Evolutionary conservation across 2,888 invertebrate genomes (phyloP).

Genomic region (Conchocele bisecta): DNA sequence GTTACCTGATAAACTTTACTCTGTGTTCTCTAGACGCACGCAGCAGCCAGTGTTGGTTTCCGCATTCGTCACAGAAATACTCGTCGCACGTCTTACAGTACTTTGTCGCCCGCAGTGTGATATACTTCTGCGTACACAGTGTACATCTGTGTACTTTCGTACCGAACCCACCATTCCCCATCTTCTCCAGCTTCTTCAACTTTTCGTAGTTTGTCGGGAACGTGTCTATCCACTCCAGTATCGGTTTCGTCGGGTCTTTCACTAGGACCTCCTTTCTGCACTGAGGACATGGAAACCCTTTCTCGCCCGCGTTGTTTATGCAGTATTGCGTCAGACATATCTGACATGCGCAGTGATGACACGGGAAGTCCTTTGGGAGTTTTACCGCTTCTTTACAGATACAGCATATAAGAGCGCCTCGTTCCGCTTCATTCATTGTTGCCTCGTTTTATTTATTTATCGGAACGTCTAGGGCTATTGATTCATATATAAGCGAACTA

Average conservation of each 20-base stretch:
- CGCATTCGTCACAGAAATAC: conserved; percentile 54
- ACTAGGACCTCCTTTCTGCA: conserved; percentile 14
- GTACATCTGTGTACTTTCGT: conserved; percentile 18
- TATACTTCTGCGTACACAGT: conserved; percentile 36
- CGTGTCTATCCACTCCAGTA: conserved; percentile 34
- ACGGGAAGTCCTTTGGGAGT: conserved; percentile 44
- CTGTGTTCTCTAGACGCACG: conserved; percentile 41
- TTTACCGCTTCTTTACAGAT: conserved; percentile 31
- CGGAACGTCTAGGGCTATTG: too few relatives aligned
- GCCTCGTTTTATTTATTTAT: too few relatives aligned
- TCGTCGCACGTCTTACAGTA: conserved; percentile 54
- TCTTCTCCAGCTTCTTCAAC: conserved; percentile 28
- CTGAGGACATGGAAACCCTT: conserved; percentile 34
- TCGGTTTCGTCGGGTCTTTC: conserved; percentile 20
- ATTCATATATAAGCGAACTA: too few relatives aligned
- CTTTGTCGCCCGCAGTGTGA: conserved; percentile 24
- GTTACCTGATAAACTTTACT: conserved; percentile 33
- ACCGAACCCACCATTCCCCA: conserved; percentile 6
- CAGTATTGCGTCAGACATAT: conserved; percentile 39
- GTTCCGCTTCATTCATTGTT: too few relatives aligned
- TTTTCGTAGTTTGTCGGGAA: conserved; percentile 29
- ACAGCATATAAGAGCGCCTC: conserved; percentile 3
- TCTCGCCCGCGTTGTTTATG: conserved; percentile 18
- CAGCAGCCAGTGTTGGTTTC: conserved; percentile 52
- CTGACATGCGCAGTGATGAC: conserved; percentile 40